phyloP scores from a whole-genome alignment of 2,113 vertebrate species.

The Lagopus muta region DNA sequence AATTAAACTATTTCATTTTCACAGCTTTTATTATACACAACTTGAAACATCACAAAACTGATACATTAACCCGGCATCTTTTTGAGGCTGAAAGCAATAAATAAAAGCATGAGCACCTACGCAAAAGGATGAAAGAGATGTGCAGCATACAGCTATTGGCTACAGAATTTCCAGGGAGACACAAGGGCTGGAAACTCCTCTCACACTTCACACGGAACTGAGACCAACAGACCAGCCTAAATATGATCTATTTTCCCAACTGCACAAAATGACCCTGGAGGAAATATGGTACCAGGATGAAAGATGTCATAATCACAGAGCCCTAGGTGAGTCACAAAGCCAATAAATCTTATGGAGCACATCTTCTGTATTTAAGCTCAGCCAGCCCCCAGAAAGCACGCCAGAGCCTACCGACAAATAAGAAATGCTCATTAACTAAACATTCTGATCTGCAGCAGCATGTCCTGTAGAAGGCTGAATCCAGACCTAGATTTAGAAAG shows the following conservation, averaged over 20 bases:
- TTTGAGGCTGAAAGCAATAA: background rate
- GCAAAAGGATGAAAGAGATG: background rate
- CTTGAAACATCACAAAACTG: background rate
- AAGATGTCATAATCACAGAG: background rate
- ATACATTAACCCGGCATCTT: background rate
- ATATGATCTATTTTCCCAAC: background rate
- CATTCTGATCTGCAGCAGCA: background rate
- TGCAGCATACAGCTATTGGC: background rate
- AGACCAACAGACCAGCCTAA: rapidly evolving
- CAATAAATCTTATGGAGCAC: rapidly evolving
- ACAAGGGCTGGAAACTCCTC: background rate
- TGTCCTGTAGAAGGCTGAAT: background rate
- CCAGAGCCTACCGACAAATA: background rate
- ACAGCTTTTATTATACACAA: background rate
- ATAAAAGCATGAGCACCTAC: background rate
- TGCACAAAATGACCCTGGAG: background rate
- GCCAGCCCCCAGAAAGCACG: rapidly evolving
- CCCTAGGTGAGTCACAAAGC: background rate
- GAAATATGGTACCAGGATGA: rapidly evolving
- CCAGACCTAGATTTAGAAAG: background rate
- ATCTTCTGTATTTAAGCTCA: background rate
- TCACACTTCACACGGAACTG: background rate
- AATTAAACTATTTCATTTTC: background rate
- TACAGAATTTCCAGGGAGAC: background rate
- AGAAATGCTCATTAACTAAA: background rate